Evolutionary conservation across 2,888 invertebrate species (phyloP).

Genomic region (Galerucella calmariensis): DNA sequence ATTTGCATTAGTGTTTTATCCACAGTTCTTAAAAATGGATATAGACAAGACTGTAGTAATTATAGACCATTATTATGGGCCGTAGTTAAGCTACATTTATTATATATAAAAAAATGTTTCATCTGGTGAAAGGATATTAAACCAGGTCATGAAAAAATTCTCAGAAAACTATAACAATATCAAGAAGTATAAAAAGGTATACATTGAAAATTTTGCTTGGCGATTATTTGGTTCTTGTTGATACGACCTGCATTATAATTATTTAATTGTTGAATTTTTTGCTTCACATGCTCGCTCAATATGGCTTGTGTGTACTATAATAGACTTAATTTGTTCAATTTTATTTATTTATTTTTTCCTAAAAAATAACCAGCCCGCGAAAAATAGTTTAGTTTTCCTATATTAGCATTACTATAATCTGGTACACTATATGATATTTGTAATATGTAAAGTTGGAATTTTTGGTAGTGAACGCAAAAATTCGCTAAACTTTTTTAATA

Average conservation of each 20-base stretch:
- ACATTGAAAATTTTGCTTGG: no score
- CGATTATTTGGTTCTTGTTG: neutral
- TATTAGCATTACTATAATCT: conserved; percentile 48
- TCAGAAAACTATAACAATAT: no score
- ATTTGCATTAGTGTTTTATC: no score
- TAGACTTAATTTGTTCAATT: conserved; percentile 30
- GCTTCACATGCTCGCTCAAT: conserved; percentile 35
- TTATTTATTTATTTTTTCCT: conserved; percentile 28
- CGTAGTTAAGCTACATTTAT: no score
- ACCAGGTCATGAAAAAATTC: no score
- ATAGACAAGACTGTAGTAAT: no score
- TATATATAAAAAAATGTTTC: no score
- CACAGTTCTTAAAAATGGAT: no score
- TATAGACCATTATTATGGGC: no score
- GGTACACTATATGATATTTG: conserved; percentile 44
- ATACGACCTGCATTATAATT: conserved; percentile 19
- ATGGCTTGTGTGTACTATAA: conserved; percentile 33
- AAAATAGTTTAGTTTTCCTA: conserved; percentile 42
- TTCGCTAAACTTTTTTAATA: conserved; percentile 33
- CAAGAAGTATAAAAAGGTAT: no score
- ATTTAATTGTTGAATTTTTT: conserved; percentile 22
- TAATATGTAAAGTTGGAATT: conserved; percentile 46
- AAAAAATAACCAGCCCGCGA: conserved; percentile 38
- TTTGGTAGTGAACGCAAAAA: conserved; percentile 42
- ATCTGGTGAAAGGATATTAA: no score